Evolutionary conservation across 1,140 invertebrate genomes (phyloP), one percentile per base, ranked within the genome.

Genomic region (Centruroides sculpturatus): DNA sequence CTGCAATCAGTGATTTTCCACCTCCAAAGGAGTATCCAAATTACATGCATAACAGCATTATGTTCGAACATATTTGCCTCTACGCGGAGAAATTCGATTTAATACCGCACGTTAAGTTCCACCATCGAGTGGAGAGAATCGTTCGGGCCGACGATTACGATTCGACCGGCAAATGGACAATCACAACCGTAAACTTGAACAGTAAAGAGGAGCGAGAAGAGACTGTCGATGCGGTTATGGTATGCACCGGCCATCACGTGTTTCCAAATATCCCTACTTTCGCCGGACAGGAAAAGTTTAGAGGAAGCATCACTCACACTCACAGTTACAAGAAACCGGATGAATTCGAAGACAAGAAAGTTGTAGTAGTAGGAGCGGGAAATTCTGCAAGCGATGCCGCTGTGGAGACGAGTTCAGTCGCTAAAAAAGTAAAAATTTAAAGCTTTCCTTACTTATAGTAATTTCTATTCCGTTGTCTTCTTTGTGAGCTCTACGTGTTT

Each of bases 331-430:
- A 66, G 35, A 66, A 64, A 41, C 62, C 60, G 11, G 49, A 57
- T 3, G 66, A 70, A 7, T 75, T 69, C 61, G 70, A 74, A 59
- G 71, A 69, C 23, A 72, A 76, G 63, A 66, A 64, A 23, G 71
- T 77, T 5, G 66, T 78, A 6, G 69, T 80, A 9, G 65, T 80
- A 34, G 79, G 79, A 11, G 73, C 80, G 36, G 79, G 79, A 5
- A 80, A 80, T 67, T 80, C 79, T 3, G 77, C 74, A 10, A 69
- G 72, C 4, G 79, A 80, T 66, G 75, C 78, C 50, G 78, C 77
- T 46, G 76, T 77, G 9, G 79, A 80, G 59, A 63, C 78, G 9
- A 73, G 72, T 35, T 70, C 71, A 59, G 70, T 77, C 12, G 70
- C 76, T 23, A 71, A 74, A 61, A 63, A 76, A 71, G 77, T 77